Conservation (phyloP, 2,113 vertebrate species). For the Tinamus guttatus region DNA sequence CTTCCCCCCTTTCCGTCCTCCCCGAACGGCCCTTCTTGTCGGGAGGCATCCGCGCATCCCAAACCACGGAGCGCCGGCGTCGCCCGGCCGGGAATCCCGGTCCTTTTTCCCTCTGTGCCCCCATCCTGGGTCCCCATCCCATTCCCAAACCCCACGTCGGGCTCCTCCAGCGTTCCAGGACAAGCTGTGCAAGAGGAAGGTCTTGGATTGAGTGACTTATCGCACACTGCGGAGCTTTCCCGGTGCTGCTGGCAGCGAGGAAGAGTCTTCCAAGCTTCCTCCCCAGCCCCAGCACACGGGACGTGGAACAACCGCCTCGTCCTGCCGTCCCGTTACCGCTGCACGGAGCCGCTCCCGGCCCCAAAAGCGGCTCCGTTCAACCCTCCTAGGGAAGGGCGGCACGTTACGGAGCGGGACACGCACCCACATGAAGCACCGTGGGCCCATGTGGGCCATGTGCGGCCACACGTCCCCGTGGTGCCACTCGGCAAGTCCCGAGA, state of each 20-base stretch:
- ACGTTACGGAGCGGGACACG: accelerated
- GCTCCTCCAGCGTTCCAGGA: neutral
- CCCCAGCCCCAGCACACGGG: neutral
- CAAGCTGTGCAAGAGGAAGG: neutral
- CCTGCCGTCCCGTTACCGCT: neutral
- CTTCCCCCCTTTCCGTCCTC: too few species aligned
- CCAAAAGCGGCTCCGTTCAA: too few species aligned
- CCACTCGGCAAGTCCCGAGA: too few species aligned
- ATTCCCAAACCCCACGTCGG: neutral
- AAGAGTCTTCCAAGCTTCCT: neutral
- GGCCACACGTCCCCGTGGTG: too few species aligned
- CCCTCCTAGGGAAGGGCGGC: too few species aligned
- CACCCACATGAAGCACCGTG: too few species aligned
- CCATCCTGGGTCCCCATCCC: neutral
- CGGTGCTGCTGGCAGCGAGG: too few species aligned
- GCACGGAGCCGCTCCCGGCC: too few species aligned
- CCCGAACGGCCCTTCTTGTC: too few species aligned
- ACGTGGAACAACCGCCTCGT: neutral
- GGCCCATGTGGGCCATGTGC: too few species aligned
- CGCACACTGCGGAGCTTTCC: neutral
- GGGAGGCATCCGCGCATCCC: too few species aligned
- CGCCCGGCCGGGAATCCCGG: accelerated
- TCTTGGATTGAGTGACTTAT: neutral
- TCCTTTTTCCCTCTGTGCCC: too few species aligned
- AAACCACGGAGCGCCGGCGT: accelerated